phyloP scores from a whole-genome alignment of 2,797 vertebrate genomes.

The Sebastes oblongus region DNA sequence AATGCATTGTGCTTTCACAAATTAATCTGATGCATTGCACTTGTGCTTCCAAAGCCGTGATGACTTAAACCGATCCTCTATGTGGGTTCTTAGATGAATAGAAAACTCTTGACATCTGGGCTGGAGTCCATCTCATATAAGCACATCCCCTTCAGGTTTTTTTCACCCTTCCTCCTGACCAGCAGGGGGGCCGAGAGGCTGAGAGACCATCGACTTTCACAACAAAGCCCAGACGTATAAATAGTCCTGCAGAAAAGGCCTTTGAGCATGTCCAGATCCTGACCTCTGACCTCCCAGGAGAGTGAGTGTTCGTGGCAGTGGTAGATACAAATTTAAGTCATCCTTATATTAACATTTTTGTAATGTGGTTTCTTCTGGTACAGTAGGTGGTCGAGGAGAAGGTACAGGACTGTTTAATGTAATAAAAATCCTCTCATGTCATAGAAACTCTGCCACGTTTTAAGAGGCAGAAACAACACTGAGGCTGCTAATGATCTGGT shows the following conservation, averaged over 20 bases:
- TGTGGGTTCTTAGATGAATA: conserved; percentile 13
- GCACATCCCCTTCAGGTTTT: conserved; percentile 19
- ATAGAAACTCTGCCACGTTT: neutral
- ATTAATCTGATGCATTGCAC: too few relatives aligned
- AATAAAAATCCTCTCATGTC: neutral
- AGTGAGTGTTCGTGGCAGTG: neutral
- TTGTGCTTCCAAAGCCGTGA: neutral
- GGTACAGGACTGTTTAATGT: neutral
- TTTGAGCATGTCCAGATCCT: conserved; percentile 7
- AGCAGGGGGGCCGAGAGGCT: neutral
- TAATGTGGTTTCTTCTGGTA: neutral
- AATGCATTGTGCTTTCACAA: neutral
- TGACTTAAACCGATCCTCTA: conserved; percentile 7
- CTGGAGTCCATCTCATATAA: conserved; percentile 29
- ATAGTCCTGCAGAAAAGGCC: neutral
- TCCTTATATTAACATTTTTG: neutral
- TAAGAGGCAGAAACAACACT: neutral
- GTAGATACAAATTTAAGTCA: neutral
- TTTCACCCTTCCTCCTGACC: neutral
- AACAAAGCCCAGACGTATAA: neutral
- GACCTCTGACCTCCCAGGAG: neutral
- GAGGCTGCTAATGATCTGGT: neutral
- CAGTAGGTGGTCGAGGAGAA: neutral
- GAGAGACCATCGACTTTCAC: conserved; percentile 1
- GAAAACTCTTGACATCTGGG: conserved; percentile 26